phyloP scores from a whole-genome alignment of 2,888 invertebrate species.

The Lepas anatifera region DNA sequence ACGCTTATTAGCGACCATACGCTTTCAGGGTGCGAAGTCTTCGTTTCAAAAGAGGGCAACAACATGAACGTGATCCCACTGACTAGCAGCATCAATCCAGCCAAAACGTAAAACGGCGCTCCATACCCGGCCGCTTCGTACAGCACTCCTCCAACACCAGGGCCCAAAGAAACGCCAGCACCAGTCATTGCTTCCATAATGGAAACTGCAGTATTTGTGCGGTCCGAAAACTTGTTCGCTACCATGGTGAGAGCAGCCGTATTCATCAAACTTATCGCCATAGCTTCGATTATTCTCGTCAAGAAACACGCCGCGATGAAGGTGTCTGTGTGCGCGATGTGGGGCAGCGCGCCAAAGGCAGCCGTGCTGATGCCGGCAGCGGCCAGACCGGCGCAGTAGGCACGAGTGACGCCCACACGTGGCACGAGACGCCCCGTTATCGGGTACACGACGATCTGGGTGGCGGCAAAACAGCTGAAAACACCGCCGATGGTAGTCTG shows the following conservation, averaged over 20 bases:
- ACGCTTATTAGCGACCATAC: neutral
- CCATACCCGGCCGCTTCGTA: conserved; percentile 69
- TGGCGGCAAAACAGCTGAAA: conserved; percentile 4
- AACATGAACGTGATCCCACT: conserved; percentile 51
- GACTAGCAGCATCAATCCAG: conserved; percentile 51
- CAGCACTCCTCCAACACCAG: conserved; percentile 60
- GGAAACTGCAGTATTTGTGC: conserved; percentile 60
- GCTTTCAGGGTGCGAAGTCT: neutral
- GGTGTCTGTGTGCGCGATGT: conserved; percentile 45
- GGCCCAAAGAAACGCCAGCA: conserved; percentile 65
- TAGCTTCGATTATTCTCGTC: conserved; percentile 57
- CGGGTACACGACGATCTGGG: neutral
- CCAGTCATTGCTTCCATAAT: conserved; percentile 67
- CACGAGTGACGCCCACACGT: neutral
- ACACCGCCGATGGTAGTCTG: neutral
- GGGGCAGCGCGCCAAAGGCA: conserved; percentile 47
- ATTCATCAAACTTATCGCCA: conserved; percentile 62
- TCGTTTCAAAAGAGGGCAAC: conserved; percentile 39
- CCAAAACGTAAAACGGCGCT: conserved; percentile 60
- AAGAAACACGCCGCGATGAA: conserved; percentile 57
- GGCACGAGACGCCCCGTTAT: neutral
- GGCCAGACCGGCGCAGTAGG: neutral
- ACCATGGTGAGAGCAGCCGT: conserved; percentile 68
- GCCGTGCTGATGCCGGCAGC: neutral
- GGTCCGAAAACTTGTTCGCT: conserved; percentile 59